Evolutionary conservation across 1,140 invertebrate genomes (phyloP).

Genomic region (Cyphomyrmex costatus): DNA sequence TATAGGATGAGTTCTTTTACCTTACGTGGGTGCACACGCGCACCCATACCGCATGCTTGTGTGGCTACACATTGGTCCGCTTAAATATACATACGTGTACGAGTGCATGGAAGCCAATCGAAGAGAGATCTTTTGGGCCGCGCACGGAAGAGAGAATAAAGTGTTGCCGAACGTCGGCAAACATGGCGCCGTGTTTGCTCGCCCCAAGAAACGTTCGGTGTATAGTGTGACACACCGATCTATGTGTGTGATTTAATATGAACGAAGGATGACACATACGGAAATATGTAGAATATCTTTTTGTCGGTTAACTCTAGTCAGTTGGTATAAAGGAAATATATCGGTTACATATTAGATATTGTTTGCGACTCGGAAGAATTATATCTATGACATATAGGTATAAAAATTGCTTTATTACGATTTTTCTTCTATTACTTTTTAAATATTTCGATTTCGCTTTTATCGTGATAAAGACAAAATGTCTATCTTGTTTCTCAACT

Average conservation of each 20-base stretch:
- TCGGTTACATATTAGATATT: too few relatives aligned
- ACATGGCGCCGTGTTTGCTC: constrained; percentile 56
- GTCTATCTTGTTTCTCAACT: constrained; percentile 56
- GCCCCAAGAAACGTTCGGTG: constrained; percentile 2
- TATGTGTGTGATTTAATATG: constrained; percentile 26
- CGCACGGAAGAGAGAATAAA: constrained; percentile 67
- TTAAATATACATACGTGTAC: constrained; percentile 66
- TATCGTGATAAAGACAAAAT: constrained; percentile 3
- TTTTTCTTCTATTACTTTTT: not conserved
- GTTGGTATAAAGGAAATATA: too few relatives aligned
- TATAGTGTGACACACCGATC: constrained; percentile 20
- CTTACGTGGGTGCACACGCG: constrained; percentile 55
- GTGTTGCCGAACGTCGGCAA: constrained; percentile 75
- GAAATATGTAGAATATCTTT: constrained; percentile 24
- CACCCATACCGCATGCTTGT: constrained; percentile 48
- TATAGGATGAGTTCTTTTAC: constrained; percentile 59
- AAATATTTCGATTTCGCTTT: not conserved
- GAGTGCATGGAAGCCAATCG: constrained; percentile 70
- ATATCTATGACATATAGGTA: too few relatives aligned
- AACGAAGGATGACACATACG: constrained; percentile 30
- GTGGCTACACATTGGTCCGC: constrained; percentile 34
- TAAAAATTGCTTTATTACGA: constrained; percentile 3
- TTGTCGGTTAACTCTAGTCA: not conserved
- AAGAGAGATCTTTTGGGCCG: constrained; percentile 52
- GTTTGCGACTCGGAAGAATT: too few relatives aligned